Conservation (phyloP, 2,113 vertebrate species). For the Psilopsiagon aurifrons region DNA sequence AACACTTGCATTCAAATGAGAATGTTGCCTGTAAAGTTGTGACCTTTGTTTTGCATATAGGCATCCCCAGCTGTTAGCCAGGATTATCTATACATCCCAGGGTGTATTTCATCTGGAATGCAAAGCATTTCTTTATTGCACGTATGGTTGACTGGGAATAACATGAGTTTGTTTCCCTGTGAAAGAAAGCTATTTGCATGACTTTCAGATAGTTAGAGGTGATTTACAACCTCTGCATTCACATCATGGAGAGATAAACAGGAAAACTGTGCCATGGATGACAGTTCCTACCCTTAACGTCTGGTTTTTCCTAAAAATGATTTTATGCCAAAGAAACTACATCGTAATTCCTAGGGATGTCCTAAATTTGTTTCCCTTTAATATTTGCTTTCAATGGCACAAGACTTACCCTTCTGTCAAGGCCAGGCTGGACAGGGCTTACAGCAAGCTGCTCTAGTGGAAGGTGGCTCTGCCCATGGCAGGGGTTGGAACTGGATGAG, state of each 20-base stretch:
- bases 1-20: neutral
- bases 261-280: neutral
- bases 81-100: constrained; percentile 1
- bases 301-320: neutral
- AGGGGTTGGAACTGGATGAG: neutral
- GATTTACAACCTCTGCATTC: constrained; percentile 15
- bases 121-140: neutral
- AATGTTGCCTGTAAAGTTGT: neutral
- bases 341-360: neutral
- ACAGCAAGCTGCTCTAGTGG: neutral
- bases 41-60: neutral
- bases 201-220: constrained; percentile 31
- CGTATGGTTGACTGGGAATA: neutral
- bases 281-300: neutral
- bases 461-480: neutral
- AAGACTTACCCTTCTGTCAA: neutral
- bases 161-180: neutral
- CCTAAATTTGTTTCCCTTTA: neutral
- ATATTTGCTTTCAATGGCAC: neutral
- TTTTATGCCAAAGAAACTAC: neutral
- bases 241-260: neutral
- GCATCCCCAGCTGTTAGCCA: neutral
- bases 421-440: neutral
- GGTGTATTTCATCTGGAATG: neutral
- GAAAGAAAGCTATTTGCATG: constrained; percentile 7